These are phyloP conservation scores for Pogoniulus pusillus DNA, from an alignment of 2,797 vertebrate species.

Conservation along the genomic window DNA sequence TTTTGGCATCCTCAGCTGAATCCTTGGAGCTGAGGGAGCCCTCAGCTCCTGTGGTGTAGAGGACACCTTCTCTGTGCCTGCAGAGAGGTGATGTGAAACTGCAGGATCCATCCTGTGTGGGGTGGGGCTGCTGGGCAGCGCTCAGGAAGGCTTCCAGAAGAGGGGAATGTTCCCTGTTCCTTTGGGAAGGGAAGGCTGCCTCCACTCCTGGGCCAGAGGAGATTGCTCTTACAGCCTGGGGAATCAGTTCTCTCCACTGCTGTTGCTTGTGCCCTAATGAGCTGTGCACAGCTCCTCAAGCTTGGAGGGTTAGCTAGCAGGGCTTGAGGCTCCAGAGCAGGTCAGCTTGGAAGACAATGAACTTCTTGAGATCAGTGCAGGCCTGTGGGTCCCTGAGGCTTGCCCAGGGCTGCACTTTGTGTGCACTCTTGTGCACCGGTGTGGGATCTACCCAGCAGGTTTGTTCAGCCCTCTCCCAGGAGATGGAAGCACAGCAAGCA, in stretches of 20 bases:
- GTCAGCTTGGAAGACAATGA: not conserved
- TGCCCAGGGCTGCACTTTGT: not conserved
- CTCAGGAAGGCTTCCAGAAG: not conserved
- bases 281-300: not conserved
- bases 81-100: not conserved
- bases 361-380: not conserved
- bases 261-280: not conserved
- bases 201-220: not conserved
- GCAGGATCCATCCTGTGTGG: not conserved
- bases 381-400: not conserved
- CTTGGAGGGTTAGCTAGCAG: not conserved
- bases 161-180: not conserved
- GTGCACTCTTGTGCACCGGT: not conserved
- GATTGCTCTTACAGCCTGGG: not conserved
- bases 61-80: accelerated
- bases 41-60: not conserved
- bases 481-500: not conserved
- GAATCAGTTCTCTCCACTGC: not conserved
- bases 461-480: not conserved
- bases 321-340: not conserved
- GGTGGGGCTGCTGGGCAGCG: not conserved
- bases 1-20: not conserved
- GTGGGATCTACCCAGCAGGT: not conserved
- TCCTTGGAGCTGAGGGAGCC: not conserved
- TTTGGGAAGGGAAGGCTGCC: not conserved